These are phyloP conservation scores for Magallana ariakensis DNA, from an alignment of 1,140 invertebrate species.

Conservation along the genomic window DNA sequence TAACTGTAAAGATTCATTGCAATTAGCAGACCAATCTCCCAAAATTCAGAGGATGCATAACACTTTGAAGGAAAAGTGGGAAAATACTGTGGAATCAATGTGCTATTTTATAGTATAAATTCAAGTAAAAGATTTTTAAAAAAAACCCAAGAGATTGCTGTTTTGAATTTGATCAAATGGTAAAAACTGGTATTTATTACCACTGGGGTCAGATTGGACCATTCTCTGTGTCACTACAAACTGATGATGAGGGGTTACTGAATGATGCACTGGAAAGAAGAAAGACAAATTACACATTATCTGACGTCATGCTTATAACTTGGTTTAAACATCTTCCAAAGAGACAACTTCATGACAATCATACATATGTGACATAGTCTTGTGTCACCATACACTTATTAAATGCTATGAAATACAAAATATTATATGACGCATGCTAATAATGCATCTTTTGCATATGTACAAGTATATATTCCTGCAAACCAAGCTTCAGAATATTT, in stretches of 20 bases:
- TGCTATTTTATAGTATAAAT: background rate
- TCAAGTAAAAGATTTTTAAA: background rate
- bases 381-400: background rate
- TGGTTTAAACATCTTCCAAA: background rate
- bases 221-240: slow-evolving; percentile 13
- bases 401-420: background rate
- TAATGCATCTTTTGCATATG: no score
- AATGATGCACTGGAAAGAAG: slow-evolving; percentile 26
- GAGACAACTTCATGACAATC: background rate
- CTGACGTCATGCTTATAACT: background rate
- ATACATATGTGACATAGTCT: background rate
- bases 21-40: background rate
- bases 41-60: background rate
- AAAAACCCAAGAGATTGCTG: no score
- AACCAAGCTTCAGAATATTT: no score
- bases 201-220: background rate
- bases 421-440: background rate
- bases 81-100: slow-evolving; percentile 1
- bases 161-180: background rate
- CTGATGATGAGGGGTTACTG: slow-evolving; percentile 17
- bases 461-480: no score
- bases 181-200: slow-evolving; percentile 7
- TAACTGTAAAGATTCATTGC: background rate
- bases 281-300: background rate
- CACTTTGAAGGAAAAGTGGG: background rate